Evolutionary conservation across 2,113 vertebrate genomes (phyloP), one percentile per base, ranked within the genome.

Genomic region (Bos indicus): DNA sequence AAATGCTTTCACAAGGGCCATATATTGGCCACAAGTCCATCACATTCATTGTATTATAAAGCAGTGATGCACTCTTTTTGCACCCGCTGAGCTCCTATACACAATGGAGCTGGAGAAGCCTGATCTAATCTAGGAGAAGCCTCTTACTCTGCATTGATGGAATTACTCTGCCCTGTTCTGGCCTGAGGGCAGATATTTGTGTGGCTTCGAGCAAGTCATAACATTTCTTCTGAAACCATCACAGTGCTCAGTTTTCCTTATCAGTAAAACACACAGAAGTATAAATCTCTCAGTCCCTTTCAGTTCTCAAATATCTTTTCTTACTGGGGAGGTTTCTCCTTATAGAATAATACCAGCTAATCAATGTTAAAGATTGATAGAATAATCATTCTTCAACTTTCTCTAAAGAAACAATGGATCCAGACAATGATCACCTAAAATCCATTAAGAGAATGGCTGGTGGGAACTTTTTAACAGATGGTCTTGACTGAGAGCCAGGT

Each of bases 321-420:
- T 77, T 78, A 19, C 30, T 67, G 23, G 16, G 26, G 33, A 80
- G 56, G 6, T 64, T 85, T 16, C 89, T 62, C 30, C 87, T 59
- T 54, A 77, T 43, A 81, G 48, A 91, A 77, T 30, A 82, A 56
- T 48, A 84, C 1, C 46, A 88, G 36, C 7, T 93, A 86, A 80
- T 80, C 60, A 88, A 64, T 89, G 43, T 5, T 57, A 80, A 93
- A 78, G 10, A 91, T 16, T 89, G 26, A 77, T 15, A 64, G 6
- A 94, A 60, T 64, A 56, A 78, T 82, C 7, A 82, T 19, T 94
- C 96, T 80, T 86, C 15, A 85, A 88, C 19, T 46, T 74, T 74
- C 67, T 90, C 14, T 56, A 26, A 60, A 91, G 71, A 82, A 88
- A 56, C 86, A 89, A 93, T 36, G 5, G 15, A 84, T 64, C 9